Evolutionary conservation across 2,888 invertebrate genomes (phyloP).

Genomic region (Patella ulyssiponensis): DNA sequence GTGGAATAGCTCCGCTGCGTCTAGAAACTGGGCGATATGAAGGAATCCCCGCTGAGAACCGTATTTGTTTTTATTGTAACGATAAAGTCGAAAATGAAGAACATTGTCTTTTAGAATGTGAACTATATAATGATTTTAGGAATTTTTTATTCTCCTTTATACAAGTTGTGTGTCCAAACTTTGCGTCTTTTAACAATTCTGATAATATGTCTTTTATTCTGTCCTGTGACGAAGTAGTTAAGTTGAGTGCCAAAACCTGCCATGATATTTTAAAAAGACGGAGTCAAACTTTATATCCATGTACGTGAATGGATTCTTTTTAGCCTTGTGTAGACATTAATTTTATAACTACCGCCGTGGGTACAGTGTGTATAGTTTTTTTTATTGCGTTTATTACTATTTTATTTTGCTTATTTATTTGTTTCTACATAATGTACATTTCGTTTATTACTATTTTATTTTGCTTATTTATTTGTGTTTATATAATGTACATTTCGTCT

Average conservation of each 20-base stretch:
- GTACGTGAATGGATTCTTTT: not conserved
- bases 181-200: not conserved
- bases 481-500: not conserved
- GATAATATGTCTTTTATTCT: not conserved
- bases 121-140: not conserved
- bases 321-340: no score
- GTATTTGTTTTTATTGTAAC: not conserved
- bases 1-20: not conserved
- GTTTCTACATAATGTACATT: not conserved
- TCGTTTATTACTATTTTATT: not conserved
- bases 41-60: not conserved
- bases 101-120: not conserved
- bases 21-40: constrained; percentile 6
- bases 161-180: not conserved
- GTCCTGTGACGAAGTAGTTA: not conserved
- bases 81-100: not conserved
- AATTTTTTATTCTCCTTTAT: not conserved
- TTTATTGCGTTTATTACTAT: not conserved
- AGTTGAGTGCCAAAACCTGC: not conserved
- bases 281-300: not conserved
- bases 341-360: not conserved
- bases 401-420: not conserved
- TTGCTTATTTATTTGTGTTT: not conserved
- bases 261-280: not conserved
- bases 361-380: not conserved